These are phyloP conservation scores for Apamea anceps DNA, from an alignment of 2,888 invertebrate species.

Conservation along the genomic window DNA sequence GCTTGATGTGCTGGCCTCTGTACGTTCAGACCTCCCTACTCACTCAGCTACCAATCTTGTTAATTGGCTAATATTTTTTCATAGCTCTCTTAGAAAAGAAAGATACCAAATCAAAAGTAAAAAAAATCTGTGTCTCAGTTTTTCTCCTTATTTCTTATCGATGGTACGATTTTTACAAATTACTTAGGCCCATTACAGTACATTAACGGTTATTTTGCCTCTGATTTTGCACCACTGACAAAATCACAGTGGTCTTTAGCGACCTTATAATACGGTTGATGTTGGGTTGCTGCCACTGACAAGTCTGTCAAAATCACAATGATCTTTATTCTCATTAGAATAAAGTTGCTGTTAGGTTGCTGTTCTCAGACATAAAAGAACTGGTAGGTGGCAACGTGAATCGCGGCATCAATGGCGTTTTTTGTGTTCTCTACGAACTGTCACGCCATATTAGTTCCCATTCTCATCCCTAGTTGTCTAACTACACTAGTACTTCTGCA, in stretches of 20 bases:
- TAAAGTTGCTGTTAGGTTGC: neutral
- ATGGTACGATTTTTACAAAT: neutral
- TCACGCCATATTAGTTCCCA: neutral
- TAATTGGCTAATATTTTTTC: too few relatives aligned
- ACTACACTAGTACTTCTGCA: slow-evolving; percentile 3
- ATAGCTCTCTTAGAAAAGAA: neutral
- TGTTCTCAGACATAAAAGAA: neutral
- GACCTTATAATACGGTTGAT: neutral
- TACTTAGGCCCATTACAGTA: neutral
- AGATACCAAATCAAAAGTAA: neutral
- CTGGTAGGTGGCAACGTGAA: too few relatives aligned
- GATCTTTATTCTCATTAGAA: neutral
- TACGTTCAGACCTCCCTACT: too few relatives aligned
- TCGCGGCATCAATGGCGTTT: too few relatives aligned
- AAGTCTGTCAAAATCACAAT: neutral
- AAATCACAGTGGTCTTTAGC: neutral
- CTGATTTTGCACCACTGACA: neutral
- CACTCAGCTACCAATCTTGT: neutral
- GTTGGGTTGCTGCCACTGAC: neutral
- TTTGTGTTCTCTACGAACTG: neutral
- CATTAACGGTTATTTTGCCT: neutral
- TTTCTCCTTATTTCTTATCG: neutral
- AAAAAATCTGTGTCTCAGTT: neutral
- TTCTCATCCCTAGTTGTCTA: slow-evolving; percentile 30
- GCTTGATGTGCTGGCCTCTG: too few relatives aligned